These are phyloP conservation scores for Hypomecis atomaria DNA, from an alignment of 2,888 invertebrate species.

Conservation along the genomic window DNA sequence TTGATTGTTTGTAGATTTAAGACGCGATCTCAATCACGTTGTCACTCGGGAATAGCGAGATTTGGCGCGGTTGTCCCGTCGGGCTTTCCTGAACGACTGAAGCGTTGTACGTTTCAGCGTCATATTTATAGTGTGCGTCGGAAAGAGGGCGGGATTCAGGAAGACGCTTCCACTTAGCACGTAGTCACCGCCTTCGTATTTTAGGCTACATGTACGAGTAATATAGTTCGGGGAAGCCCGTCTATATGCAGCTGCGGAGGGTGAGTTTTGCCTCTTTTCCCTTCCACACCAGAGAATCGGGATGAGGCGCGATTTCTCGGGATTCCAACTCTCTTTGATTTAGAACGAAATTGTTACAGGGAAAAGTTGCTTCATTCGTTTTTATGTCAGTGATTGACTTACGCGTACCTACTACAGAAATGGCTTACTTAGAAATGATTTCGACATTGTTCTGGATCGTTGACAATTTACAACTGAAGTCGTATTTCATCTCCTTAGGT, in stretches of 20 bases:
- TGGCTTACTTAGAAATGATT: neutral
- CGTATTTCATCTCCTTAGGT: slow-evolving; percentile 30
- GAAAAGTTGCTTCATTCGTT: neutral
- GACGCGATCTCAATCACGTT: slow-evolving; percentile 70
- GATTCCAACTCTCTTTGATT: slow-evolving; percentile 7
- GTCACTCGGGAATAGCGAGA: slow-evolving; percentile 61
- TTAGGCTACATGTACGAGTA: slow-evolving; percentile 58
- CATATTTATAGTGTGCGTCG: slow-evolving; percentile 75
- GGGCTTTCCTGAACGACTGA: slow-evolving; percentile 79
- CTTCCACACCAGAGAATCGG: slow-evolving; percentile 46
- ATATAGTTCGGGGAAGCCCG: slow-evolving; percentile 79
- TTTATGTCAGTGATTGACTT: neutral
- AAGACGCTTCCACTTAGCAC: slow-evolving; percentile 75
- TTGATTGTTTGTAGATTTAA: slow-evolving; percentile 44
- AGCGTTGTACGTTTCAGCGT: slow-evolving; percentile 66
- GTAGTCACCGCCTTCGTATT: slow-evolving; percentile 71
- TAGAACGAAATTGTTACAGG: slow-evolving; percentile 6
- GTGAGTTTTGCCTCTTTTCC: slow-evolving; percentile 50
- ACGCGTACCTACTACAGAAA: too few relatives aligned
- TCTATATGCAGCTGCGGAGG: slow-evolving; percentile 58
- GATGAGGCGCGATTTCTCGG: slow-evolving; percentile 38
- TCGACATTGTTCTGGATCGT: neutral
- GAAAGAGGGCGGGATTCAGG: slow-evolving; percentile 74
- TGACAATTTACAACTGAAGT: slow-evolving; percentile 16
- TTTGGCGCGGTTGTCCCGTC: slow-evolving; percentile 74